Evolutionary conservation across 2,797 vertebrate genomes (phyloP), one percentile per base, ranked within the genome.

Genomic region (Lindbergichthys nudifrons): DNA sequence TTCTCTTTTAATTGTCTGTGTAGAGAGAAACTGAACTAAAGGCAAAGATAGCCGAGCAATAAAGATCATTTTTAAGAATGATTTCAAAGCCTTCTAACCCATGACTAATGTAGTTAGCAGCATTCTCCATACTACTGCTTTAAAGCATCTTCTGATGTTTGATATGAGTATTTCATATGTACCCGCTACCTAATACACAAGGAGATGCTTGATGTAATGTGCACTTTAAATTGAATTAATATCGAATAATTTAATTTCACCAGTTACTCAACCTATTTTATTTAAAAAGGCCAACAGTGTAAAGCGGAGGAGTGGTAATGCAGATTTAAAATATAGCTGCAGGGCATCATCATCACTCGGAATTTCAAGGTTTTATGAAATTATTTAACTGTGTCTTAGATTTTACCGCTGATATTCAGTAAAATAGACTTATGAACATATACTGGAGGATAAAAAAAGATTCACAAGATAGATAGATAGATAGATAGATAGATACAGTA

Each of bases 1-100:
- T 63, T 82, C 52, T 74, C 73, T 71, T 78, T 88, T 83, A 87
- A 83, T 84, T 82, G 80, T 78, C 60, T 75, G 39, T 11, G 21
- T 62, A 12, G 50, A 10, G 18, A 65, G 69, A 21, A 30, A 76
- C 41, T 75, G 32, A 71, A 85, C 65, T 65, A 10, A 69, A 75
- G 71, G 62, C n/a, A 2, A 60, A 82, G 75, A 85, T 83, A 76
- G 84, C 81, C 6, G 0, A 36, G 32, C 32, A 36, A 36, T 30
- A 30, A 85, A 56, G 72, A 69, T 77, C 76, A 42, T 82, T 81
- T 84, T 77, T 12, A 70, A 77, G 81, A 84, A 77, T 77, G 13
- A 42, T 83, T 75, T 82, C 61, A 75, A 84, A 76, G 61, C 52
- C 69, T 68, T 68, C 70, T 81, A 73, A 77, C 70, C 81, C 74